Percentiles rank a stretch among this genome's conserved stretches.
phyloP scores from a whole-genome alignment of 2,113 vertebrate genomes.

The Okapia johnstoni region DNA sequence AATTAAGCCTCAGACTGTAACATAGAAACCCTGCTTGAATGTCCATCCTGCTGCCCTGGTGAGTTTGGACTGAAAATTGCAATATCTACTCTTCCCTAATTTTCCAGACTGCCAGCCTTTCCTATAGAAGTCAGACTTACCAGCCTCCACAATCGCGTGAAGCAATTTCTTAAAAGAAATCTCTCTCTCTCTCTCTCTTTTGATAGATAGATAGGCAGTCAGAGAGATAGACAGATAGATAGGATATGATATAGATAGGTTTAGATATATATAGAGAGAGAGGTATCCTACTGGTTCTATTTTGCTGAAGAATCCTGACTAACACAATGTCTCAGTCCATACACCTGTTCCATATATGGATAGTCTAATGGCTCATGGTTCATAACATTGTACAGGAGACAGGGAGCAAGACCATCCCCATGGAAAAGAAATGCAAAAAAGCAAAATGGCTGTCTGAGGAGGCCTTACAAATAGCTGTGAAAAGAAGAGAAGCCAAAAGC shows the following conservation, averaged over 20 bases:
- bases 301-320: background rate
- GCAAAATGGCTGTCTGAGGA: background rate
- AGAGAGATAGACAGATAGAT: background rate
- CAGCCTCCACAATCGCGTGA: rapidly evolving
- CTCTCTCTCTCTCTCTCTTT: background rate
- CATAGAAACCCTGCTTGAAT: background rate
- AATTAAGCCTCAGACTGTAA: background rate
- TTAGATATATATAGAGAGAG: background rate
- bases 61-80: background rate
- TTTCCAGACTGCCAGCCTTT: background rate
- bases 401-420: background rate
- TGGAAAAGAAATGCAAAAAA: background rate
- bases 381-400: background rate
- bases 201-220: background rate
- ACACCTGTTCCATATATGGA: background rate
- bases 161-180: background rate
- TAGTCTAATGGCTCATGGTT: background rate
- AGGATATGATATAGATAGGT: background rate
- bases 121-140: background rate
- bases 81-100: background rate
- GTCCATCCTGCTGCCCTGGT: background rate
- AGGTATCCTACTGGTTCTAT: background rate
- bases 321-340: background rate
- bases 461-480: background rate
- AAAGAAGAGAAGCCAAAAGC: background rate